Conservation (phyloP, 2,797 vertebrate genomes). For the Hippoglossus hippoglossus region DNA sequence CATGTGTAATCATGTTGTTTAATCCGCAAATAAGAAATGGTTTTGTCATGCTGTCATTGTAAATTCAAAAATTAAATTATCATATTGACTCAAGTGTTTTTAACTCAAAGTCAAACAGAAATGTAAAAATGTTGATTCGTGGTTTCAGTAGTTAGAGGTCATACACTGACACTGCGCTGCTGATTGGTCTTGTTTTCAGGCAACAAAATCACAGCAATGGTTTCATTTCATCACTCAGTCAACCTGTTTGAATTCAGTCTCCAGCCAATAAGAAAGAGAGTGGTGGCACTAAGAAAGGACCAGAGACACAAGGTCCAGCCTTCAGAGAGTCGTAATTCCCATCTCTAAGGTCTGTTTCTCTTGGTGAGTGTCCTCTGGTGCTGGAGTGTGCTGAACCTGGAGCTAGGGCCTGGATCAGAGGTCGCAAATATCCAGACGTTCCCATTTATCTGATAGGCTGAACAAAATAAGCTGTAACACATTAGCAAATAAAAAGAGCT, state of each 20-base stretch:
- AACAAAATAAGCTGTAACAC: slow-evolving; percentile 17
- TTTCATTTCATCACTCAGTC: background rate
- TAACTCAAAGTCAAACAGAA: too few relatives aligned
- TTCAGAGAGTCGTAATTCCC: background rate
- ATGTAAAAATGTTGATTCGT: too few relatives aligned
- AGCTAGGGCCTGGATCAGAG: background rate
- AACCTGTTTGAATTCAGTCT: background rate
- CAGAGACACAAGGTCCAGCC: too few relatives aligned
- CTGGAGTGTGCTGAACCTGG: background rate
- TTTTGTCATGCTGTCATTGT: too few relatives aligned
- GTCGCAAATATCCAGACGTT: slow-evolving; percentile 1
- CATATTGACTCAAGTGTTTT: too few relatives aligned
- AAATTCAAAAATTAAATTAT: too few relatives aligned
- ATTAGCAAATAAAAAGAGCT: slow-evolving; percentile 2
- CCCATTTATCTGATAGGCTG: background rate
- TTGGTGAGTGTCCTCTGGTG: too few relatives aligned
- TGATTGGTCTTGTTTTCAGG: background rate
- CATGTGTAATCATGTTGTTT: too few relatives aligned
- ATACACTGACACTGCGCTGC: too few relatives aligned
- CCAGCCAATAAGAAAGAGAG: background rate
- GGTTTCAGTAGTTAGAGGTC: too few relatives aligned
- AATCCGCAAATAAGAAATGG: too few relatives aligned
- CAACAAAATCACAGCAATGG: background rate
- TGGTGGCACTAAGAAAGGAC: too few relatives aligned
- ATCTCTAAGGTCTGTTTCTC: background rate